Evolutionary conservation across 2,888 invertebrate genomes (phyloP).

Genomic region (Eupithecia inturbata): DNA sequence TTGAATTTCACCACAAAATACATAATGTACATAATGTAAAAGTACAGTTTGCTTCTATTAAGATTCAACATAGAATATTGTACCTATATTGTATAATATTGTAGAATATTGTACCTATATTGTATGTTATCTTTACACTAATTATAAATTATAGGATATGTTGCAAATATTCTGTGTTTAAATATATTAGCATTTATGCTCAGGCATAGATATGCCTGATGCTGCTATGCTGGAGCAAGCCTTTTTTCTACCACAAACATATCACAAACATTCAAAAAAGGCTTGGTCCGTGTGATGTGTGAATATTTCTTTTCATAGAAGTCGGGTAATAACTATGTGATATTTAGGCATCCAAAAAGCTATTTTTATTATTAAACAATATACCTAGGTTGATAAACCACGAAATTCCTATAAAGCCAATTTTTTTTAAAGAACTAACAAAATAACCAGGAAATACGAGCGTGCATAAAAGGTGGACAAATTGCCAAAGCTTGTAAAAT

Average conservation of each 20-base stretch:
- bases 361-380: background rate
- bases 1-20: slow-evolving; percentile 46
- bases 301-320: background rate
- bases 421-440: slow-evolving; percentile 34
- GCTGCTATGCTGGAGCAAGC: too few species aligned
- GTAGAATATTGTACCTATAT: background rate
- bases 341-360: background rate
- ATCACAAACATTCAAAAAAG: background rate
- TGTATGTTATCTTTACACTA: background rate
- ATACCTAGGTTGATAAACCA: background rate
- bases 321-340: background rate
- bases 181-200: background rate
- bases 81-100: too few species aligned
- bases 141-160: background rate
- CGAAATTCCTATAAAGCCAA: background rate
- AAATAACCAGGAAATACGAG: slow-evolving; percentile 5
- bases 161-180: background rate
- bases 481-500: slow-evolving; percentile 11
- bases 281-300: background rate
- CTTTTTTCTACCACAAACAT: too few species aligned
- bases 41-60: background rate
- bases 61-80: background rate
- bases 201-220: too few species aligned
- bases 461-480: slow-evolving; percentile 1
- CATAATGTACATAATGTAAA: background rate